phyloP scores from a whole-genome alignment of 2,888 invertebrate genomes.

The Oligia fasciuncula region DNA sequence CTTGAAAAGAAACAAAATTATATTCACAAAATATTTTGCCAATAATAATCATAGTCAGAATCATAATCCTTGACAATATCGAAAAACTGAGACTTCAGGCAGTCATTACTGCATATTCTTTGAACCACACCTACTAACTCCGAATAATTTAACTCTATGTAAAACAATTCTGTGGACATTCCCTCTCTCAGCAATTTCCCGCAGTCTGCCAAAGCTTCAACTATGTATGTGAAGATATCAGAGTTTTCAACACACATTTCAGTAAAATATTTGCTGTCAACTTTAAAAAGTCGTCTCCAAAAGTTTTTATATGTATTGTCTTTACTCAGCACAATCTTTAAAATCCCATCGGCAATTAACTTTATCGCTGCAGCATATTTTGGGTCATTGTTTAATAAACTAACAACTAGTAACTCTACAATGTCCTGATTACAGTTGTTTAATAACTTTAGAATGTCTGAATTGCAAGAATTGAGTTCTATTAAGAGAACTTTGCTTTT shows the following conservation, averaged over 20 bases:
- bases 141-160: constrained; percentile 87
- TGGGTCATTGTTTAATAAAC: constrained; percentile 75
- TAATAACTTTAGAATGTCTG: constrained; percentile 73
- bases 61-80: constrained; percentile 84
- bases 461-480: constrained; percentile 69
- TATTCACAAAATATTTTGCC: constrained; percentile 77
- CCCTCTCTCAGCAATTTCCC: constrained; percentile 81
- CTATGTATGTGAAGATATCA: constrained; percentile 76
- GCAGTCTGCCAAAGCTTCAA: constrained; percentile 81
- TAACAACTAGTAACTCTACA: constrained; percentile 77
- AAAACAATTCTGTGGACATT: constrained; percentile 83
- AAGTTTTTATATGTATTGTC: constrained; percentile 73
- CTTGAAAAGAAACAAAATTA: constrained; percentile 16
- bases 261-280: constrained; percentile 74
- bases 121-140: constrained; percentile 85
- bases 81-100: constrained; percentile 82
- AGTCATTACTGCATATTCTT: constrained; percentile 80
- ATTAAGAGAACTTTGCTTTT: constrained; percentile 78
- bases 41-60: constrained; percentile 81
- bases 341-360: constrained; percentile 70
- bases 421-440: constrained; percentile 72
- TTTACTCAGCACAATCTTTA: constrained; percentile 72
- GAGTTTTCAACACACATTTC: constrained; percentile 78
- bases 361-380: constrained; percentile 68
- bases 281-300: constrained; percentile 79